Conservation (phyloP, 1,140 invertebrate genomes). For the Drosophila pruinosa region DNA sequence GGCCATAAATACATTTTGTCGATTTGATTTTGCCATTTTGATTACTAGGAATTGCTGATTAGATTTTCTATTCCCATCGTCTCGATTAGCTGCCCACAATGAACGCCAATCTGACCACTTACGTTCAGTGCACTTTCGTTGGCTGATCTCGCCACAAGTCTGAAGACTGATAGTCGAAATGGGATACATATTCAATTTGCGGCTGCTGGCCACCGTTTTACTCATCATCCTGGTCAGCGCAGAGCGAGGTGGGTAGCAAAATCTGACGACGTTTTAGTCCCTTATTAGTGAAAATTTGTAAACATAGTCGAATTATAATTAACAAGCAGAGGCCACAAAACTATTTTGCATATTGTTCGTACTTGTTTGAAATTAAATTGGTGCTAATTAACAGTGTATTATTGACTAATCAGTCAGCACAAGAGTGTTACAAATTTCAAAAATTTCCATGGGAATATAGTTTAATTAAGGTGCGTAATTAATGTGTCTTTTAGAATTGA, state of each 20-base stretch:
- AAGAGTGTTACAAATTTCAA: no score
- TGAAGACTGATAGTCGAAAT: conserved; percentile 14
- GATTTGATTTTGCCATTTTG: conserved; percentile 50
- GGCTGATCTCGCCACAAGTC: conserved; percentile 35
- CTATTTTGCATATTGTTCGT: no score
- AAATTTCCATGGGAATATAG: no score
- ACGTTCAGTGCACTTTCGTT: conserved; percentile 48
- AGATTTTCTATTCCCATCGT: conserved; percentile 43
- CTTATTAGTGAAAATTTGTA: no score
- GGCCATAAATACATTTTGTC: conserved; percentile 49
- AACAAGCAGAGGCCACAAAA: no score
- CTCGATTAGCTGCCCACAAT: conserved; percentile 24
- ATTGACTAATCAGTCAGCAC: no score
- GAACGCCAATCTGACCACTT: background rate
- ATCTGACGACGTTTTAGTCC: background rate
- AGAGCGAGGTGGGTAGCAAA: conserved; percentile 6
- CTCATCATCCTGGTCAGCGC: conserved; percentile 3
- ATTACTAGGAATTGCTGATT: conserved; percentile 59
- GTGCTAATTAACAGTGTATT: no score
- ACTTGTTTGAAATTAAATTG: no score
- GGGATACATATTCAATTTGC: conserved; percentile 7
- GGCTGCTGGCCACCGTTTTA: conserved; percentile 10
- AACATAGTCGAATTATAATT: no score
- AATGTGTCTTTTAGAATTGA: no score
- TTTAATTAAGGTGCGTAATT: no score